Evolutionary conservation across 2,797 vertebrate species (phyloP).

Genomic region (Gymnoscopelus braueri): DNA sequence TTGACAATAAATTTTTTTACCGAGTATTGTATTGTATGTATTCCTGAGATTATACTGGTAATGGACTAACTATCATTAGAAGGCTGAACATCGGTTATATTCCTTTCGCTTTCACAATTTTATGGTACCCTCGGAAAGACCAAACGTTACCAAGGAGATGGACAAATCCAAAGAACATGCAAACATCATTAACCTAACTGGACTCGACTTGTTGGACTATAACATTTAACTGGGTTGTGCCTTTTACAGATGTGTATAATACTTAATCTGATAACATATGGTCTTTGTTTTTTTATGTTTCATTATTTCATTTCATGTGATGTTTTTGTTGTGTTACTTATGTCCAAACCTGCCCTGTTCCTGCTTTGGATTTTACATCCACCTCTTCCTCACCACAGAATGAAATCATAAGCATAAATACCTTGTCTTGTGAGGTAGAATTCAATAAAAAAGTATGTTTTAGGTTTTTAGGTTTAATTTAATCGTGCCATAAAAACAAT

Average conservation of each 20-base stretch:
- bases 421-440: conserved; percentile 13
- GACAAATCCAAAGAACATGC: conserved; percentile 21
- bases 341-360: conserved; percentile 13
- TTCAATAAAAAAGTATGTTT: conserved; percentile 5
- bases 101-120: conserved; percentile 13
- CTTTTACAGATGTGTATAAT: conserved; percentile 65
- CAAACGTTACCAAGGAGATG: conserved; percentile 30
- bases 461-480: no score
- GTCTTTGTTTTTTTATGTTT: conserved; percentile 21
- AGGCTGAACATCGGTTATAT: not conserved
- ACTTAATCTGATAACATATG: conserved; percentile 52
- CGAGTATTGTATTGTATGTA: no score
- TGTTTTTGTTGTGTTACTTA: conserved; percentile 38
- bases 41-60: not conserved
- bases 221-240: conserved; percentile 72
- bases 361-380: not conserved
- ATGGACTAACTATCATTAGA: not conserved
- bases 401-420: conserved; percentile 14
- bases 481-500: no score
- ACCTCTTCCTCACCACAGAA: not conserved
- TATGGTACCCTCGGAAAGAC: conserved; percentile 48
- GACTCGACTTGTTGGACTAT: conserved; percentile 36
- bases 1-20: no score
- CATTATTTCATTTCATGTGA: conserved; percentile 24
- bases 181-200: conserved; percentile 25